phyloP scores from a whole-genome alignment of 1,140 invertebrate genomes.

The Drosophila willistoni region DNA sequence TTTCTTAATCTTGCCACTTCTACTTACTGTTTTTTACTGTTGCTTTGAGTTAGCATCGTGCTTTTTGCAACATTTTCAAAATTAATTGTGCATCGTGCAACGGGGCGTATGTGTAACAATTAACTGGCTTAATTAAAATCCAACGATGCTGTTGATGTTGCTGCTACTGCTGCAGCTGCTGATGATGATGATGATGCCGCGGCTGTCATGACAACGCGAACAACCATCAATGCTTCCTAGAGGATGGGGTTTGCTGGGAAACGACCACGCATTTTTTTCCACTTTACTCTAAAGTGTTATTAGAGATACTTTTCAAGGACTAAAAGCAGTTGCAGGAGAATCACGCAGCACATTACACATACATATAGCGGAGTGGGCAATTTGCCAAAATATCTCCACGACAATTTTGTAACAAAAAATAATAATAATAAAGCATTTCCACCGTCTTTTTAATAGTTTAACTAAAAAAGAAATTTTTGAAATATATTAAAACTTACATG shows the following conservation, averaged over 20 bases:
- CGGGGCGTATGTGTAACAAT: constrained; percentile 70
- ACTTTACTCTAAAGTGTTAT: constrained; percentile 45
- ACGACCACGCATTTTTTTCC: constrained; percentile 9
- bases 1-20: constrained; percentile 15
- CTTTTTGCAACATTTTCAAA: constrained; percentile 33
- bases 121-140: constrained; percentile 63
- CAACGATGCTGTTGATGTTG: constrained; percentile 22
- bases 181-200: constrained; percentile 2
- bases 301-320: constrained; percentile 49
- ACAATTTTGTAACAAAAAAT: too few species aligned
- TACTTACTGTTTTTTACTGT: neutral
- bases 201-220: neutral
- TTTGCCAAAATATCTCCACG: too few species aligned
- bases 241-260: too few species aligned
- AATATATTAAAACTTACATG: too few species aligned
- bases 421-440: too few species aligned
- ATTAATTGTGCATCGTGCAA: constrained; percentile 60
- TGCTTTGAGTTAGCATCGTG: neutral
- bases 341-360: constrained; percentile 12
- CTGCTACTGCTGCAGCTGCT: constrained; percentile 3
- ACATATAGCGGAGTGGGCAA: constrained; percentile 33
- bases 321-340: constrained; percentile 14
- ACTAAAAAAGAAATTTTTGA: too few species aligned
- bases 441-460: too few species aligned
- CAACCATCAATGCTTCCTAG: neutral